Evolutionary conservation across 2,888 invertebrate genomes (phyloP).

Genomic region (Ametastegia equiseti): DNA sequence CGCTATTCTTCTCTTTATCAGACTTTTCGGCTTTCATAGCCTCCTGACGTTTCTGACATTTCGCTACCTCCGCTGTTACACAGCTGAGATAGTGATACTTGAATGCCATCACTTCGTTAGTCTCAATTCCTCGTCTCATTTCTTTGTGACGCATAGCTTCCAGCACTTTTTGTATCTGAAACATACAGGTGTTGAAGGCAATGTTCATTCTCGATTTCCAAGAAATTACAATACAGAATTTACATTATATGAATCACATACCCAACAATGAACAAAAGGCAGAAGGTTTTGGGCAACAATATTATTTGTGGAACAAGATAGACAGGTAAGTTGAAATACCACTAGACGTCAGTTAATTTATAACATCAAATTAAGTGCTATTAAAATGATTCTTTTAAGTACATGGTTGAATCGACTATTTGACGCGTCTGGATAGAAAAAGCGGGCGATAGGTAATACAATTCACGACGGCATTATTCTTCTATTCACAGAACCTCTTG

Average conservation of each 20-base stretch:
- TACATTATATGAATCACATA: neutral
- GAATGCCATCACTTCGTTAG: slow-evolving; percentile 94
- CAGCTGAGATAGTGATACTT: slow-evolving; percentile 91
- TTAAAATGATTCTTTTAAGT: no score
- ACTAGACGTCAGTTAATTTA: no score
- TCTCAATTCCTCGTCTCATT: slow-evolving; percentile 89
- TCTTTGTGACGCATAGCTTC: slow-evolving; percentile 91
- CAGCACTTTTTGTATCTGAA: slow-evolving; percentile 83
- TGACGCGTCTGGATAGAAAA: no score
- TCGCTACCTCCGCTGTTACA: slow-evolving; percentile 85
- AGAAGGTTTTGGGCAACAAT: no score
- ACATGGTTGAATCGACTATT: no score
- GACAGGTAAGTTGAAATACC: neutral
- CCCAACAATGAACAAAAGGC: neutral
- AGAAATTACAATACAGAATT: neutral
- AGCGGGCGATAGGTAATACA: no score
- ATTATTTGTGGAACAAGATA: no score
- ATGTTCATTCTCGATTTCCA: neutral
- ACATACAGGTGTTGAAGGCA: slow-evolving; percentile 10
- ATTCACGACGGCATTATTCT: no score
- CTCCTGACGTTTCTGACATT: slow-evolving; percentile 83
- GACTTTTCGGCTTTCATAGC: slow-evolving; percentile 75
- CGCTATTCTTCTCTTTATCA: slow-evolving; percentile 71
- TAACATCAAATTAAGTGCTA: no score
- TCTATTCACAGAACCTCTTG: no score